A percentile compares a stretch with the other conserved stretches of the same genome.
Evolutionary conservation across 2,113 vertebrate species (phyloP).

Genomic region (Odontophorus gujanensis): DNA sequence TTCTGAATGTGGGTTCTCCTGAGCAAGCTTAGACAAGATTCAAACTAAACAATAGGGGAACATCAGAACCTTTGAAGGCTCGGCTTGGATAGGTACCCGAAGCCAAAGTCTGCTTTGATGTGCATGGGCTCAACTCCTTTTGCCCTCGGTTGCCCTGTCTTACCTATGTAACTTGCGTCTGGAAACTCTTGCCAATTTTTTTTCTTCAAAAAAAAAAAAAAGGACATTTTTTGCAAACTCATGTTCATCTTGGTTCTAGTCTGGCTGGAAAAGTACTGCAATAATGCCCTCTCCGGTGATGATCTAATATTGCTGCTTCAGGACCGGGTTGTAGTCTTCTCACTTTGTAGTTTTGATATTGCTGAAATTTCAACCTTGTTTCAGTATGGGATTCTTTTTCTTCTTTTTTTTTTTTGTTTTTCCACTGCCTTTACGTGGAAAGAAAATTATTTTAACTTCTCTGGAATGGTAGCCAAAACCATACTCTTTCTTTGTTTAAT

Average conservation of each 20-base stretch:
- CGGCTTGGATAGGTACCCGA: slow-evolving; percentile 57
- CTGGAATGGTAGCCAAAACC: neutral
- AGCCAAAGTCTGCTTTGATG: slow-evolving; percentile 60
- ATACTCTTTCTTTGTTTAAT: neutral
- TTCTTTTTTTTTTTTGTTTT: neutral
- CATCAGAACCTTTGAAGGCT: slow-evolving; percentile 72
- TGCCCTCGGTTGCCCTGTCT: slow-evolving; percentile 68
- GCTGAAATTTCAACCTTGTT: neutral
- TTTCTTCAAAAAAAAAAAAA: neutral
- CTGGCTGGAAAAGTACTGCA: slow-evolving; percentile 30
- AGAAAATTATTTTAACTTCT: neutral
- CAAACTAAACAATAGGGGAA: slow-evolving; percentile 54
- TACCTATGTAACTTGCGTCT: slow-evolving; percentile 60
- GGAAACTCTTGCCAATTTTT: slow-evolving; percentile 21
- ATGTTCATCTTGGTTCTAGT: slow-evolving; percentile 39
- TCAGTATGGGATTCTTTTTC: too few relatives aligned
- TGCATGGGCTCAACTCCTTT: slow-evolving; percentile 51
- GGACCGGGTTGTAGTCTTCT: neutral
- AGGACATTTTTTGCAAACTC: slow-evolving; percentile 52
- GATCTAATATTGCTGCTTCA: slow-evolving; percentile 8
- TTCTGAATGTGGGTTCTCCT: slow-evolving; percentile 59
- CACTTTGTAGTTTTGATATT: neutral
- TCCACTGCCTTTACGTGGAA: neutral
- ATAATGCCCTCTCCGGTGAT: slow-evolving; percentile 3
- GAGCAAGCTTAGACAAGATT: slow-evolving; percentile 70